Base-by-base conservation (phyloP, 2,797 vertebrate species). In the Cirrhinus molitorella region DNA sequence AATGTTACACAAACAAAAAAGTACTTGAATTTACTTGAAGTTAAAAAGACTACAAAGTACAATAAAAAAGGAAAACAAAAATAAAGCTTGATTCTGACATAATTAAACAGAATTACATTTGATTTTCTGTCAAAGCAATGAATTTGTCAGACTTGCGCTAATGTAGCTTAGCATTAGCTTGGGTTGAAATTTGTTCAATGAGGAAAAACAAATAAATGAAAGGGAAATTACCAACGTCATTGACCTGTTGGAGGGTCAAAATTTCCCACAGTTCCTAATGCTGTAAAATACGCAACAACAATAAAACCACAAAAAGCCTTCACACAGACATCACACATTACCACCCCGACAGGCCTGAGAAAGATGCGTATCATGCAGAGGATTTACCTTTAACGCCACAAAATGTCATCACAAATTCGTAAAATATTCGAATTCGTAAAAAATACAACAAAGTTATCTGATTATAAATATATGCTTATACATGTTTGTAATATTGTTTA, bases 281-380 rank as follows among this genome's bases (percentile, higher is more conserved):
- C 97, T 99, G 97, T 94, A 99, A 98, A 97, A 99, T 98, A 98
- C 96, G 96, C 96, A 98, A 97, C 96, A 98, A 97, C 95, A 97
- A 95, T 86, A 74, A 96, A 97, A 96, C 95, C 96, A 97, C 95
- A 96, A 91, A 95, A 94, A 95, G 94, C 94, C 96, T 96, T 93
- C 89, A 92, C 89, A 95, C 93, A 93, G 92, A 96, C 92, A 95
- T 94, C 91, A 92, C 92, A 95, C 89, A 93, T 93, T 90, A 92
- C 90, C 93, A 91, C 81, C 91, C 91, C 86, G 51, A 81, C 66
- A 91, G 92, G 90, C 37, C 53, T 51, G 61, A 70, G 28, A 59
- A 70, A 77, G 71, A 79, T 79, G 73, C 13, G 79, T 78, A 45
- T 74, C 91, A 92, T 92, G 92, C 92, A 90, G 68, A 88, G 17